Percentiles rank a stretch among this genome's conserved stretches.
Conservation (phyloP, 2,888 invertebrate genomes). For the Pharmacophagus antenor region DNA sequence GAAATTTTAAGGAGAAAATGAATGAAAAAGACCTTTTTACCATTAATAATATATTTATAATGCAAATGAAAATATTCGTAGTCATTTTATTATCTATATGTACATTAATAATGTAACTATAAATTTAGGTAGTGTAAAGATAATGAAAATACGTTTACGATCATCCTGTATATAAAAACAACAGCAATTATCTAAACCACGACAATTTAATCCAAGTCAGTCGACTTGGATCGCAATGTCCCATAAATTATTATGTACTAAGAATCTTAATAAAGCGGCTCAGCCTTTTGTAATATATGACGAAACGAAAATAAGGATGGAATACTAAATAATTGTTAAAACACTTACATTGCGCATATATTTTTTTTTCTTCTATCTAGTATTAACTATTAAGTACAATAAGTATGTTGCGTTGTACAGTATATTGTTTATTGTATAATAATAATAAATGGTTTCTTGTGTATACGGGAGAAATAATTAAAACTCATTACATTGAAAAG, state of each 20-base stretch:
- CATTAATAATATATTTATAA: too few relatives aligned
- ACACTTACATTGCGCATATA: conserved; percentile 43
- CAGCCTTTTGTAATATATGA: conserved; percentile 72
- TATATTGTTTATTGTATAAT: too few relatives aligned
- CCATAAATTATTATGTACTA: conserved; percentile 65
- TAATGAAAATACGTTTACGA: neutral
- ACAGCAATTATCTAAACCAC: conserved; percentile 46
- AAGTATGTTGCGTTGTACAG: too few relatives aligned
- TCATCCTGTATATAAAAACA: conserved; percentile 34
- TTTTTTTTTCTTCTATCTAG: conserved; percentile 38
- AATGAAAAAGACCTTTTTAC: too few relatives aligned
- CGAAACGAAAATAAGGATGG: conserved; percentile 69
- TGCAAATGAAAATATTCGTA: too few relatives aligned
- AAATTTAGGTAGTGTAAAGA: neutral
- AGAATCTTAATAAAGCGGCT: conserved; percentile 74
- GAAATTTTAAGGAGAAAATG: too few relatives aligned
- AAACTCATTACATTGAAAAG: too few relatives aligned
- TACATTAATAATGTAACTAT: too few relatives aligned
- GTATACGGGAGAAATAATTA: too few relatives aligned
- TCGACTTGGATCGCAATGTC: conserved; percentile 46
- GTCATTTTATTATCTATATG: too few relatives aligned
- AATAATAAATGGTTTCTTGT: too few relatives aligned
- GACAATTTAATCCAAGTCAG: conserved; percentile 63
- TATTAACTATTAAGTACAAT: conserved; percentile 22
- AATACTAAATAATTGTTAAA: conserved; percentile 61